Base-by-base conservation (phyloP, 23 tunicate species). In the Halocynthia roretzi region DNA sequence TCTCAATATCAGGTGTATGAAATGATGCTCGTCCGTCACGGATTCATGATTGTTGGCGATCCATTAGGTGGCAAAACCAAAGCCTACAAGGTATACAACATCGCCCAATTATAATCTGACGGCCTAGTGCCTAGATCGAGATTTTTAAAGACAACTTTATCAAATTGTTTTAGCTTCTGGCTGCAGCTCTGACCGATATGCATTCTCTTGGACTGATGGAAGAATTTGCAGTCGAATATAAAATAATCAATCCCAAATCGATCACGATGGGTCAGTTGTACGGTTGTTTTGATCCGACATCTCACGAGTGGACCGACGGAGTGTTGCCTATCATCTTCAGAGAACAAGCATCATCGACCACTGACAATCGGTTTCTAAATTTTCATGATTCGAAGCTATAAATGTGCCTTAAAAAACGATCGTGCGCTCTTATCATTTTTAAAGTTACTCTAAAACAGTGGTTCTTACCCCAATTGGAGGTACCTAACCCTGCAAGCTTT, bases 1-100 rank as follows among this genome's bases (percentile, higher is more conserved):
- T n/a, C 20, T 50, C 50, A 15, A 2, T 62, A 15, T 48, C 66
- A 93, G 94, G 86, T 93, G 6, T 93, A 93, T 62, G 98, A 93
- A 66, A 93, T 93, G 98, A 93, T 93, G 94, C 58, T 93, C 70
- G 98, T 93, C 8, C 86, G 98, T 44, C 98, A 93, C 83, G 98
- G 98, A 40, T 93, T 93, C 78, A 93, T 93, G 98, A 93, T 93
- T 40, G 98, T 93, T 53, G 98, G 98, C 7, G 94, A 87, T 7
- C 89, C 98, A n/a, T 76, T 93, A 17, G 98, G 98, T 7, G 98
- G 98, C 60, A 93, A 93, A 65, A 93, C 98, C 7, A 75, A 72
- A 72, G 64, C 84, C 50, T 91, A 91, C 77, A 79, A 77, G 87
- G 90, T 91, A 76, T 7, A 71, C 5, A 48, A 60, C 40, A 72